Base-by-base conservation (phyloP, 2,113 vertebrate species). In the Larimichthys crocea region DNA sequence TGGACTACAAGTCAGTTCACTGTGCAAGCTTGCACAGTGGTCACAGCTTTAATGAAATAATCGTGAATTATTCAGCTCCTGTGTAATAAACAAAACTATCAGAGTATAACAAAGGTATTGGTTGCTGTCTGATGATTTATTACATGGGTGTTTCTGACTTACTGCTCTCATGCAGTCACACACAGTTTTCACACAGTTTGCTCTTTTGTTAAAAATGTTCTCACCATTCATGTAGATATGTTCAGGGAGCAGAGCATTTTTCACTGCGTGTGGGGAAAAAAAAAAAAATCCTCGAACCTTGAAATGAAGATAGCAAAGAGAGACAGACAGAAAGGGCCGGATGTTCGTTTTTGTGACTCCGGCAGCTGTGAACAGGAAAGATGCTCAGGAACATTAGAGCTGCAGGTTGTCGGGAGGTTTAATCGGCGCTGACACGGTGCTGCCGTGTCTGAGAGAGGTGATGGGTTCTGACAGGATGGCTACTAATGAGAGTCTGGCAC, bases 401-500 rank as follows among this genome's bases (percentile, higher is more conserved):
- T 74, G 74, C 83, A 80, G 87, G 72, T 89, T 89, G 86, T 84
- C 56, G 10, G 75, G 68, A 75, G 74, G 79, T 82, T 88, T 90
- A 86, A 92, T 91, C 78, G 29, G 66, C 52, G n/a, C 65, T 91
- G 92, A 93, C 89, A 87, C 70, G 7, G 57, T 52, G 65, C 86
- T 88, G 69, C 83, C 74, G 44, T 85, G 88, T 89, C 85, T 85
- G 77, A 84, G 50, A 75, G 75, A 90, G 85, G 85, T 87, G 92
- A 93, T 89, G 84, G 72, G 76, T 90, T 88, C 85, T 92, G 91
- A 92, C 87, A 93, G 86, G 66, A 85, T 79, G 78, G 65, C 55
- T 59, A 61, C 87, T 91, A 92, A 92, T 92, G 90, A 93, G 89
- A 90, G 86, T 84, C 86, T 90, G 90, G 88, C 89, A 86, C 82